phyloP scores from a whole-genome alignment of 2,888 invertebrate genomes.

The Hirtodrosophila cameraria region DNA sequence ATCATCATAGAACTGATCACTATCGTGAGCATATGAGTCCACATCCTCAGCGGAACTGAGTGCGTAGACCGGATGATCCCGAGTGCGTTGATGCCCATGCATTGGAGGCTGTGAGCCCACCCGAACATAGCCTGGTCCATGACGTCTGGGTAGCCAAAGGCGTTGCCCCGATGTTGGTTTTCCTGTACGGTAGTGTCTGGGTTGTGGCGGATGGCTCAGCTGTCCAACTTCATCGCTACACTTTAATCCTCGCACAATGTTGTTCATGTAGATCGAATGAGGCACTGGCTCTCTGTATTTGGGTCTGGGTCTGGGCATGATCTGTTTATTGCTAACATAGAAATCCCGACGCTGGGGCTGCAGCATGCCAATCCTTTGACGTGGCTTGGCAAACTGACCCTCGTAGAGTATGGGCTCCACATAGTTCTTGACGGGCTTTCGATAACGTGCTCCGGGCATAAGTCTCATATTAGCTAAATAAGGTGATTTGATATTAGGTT shows the following conservation, averaged over 20 bases:
- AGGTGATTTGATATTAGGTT: accelerated
- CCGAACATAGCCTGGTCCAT: neutral
- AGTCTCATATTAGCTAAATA: slow-evolving; percentile 20
- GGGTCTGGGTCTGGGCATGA: slow-evolving; percentile 59
- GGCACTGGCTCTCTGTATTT: slow-evolving; percentile 52
- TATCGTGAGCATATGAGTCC: slow-evolving; percentile 36
- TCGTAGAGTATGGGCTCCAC: slow-evolving; percentile 69
- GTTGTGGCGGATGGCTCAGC: neutral
- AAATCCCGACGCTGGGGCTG: slow-evolving; percentile 47
- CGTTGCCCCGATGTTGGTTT: slow-evolving; percentile 5
- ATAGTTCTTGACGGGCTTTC: slow-evolving; percentile 66
- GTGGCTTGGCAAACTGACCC: slow-evolving; percentile 57
- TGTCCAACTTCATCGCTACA: slow-evolving; percentile 54
- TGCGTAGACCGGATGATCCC: slow-evolving; percentile 4
- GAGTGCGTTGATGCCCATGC: neutral
- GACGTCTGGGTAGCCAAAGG: slow-evolving; percentile 20
- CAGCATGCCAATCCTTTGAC: slow-evolving; percentile 39
- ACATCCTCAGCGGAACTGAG: slow-evolving; percentile 36
- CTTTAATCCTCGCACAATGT: slow-evolving; percentile 62
- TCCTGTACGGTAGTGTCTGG: slow-evolving; percentile 9
- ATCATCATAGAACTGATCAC: slow-evolving; percentile 48
- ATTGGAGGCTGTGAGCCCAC: neutral
- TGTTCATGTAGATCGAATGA: slow-evolving; percentile 68
- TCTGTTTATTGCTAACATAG: slow-evolving; percentile 64
- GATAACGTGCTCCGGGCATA: slow-evolving; percentile 15